These are phyloP conservation scores for Bugulina stolonifera DNA, from an alignment of 2,888 invertebrate genomes.

Conservation along the genomic window DNA sequence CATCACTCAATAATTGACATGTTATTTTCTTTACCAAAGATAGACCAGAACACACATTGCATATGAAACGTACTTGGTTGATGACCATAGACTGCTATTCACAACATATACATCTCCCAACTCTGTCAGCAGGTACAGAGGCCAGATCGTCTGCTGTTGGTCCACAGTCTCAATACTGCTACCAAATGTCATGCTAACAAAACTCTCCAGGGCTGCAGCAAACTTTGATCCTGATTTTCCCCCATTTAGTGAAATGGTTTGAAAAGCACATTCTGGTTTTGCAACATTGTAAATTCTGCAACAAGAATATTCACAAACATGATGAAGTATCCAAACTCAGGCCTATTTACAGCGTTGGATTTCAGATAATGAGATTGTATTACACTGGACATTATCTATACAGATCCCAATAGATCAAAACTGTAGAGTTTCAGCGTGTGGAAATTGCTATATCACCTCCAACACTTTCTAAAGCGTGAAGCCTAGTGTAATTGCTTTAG, in stretches of 20 bases:
- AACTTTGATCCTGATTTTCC: slow-evolving; percentile 39
- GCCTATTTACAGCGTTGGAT: too few species aligned
- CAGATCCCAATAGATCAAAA: too few species aligned
- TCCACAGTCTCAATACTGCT: slow-evolving; percentile 40
- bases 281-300: slow-evolving; percentile 48
- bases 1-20: too few species aligned
- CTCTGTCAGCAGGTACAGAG: slow-evolving; percentile 72
- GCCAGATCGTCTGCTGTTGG: slow-evolving; percentile 58
- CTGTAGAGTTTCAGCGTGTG: too few species aligned
- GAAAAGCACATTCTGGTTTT: slow-evolving; percentile 42
- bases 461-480: too few species aligned
- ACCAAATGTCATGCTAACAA: slow-evolving; percentile 79
- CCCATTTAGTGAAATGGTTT: slow-evolving; percentile 30
- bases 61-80: not conserved
- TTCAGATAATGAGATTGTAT: too few species aligned
- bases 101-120: slow-evolving; percentile 72
- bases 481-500: too few species aligned
- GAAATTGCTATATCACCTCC: too few species aligned
- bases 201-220: slow-evolving; percentile 67
- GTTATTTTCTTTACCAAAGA: too few species aligned
- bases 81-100: slow-evolving; percentile 33
- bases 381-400: too few species aligned
- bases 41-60: too few species aligned
- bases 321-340: too few species aligned
- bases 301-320: slow-evolving; percentile 28